Percentiles rank a stretch among this genome's conserved stretches.
Conservation (phyloP, 2,797 vertebrate species). For the Poecile montanus region DNA sequence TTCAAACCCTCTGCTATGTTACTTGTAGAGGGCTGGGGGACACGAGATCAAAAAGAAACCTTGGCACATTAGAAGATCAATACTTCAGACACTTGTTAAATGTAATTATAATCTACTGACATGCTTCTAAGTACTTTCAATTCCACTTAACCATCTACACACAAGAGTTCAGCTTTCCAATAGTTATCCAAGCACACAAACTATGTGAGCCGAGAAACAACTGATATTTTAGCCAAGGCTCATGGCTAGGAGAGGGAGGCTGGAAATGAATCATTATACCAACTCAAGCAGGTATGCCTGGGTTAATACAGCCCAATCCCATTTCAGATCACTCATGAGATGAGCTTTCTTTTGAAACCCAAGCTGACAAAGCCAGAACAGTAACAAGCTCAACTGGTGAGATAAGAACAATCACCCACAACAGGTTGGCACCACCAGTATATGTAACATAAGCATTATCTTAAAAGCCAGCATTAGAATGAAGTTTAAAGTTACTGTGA, state of each 20-base stretch:
- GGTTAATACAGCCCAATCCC: not conserved
- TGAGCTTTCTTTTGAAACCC: constrained; percentile 9
- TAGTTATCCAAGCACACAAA: not conserved
- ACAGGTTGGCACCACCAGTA: not conserved
- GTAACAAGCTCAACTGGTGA: not conserved
- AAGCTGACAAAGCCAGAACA: constrained; percentile 25
- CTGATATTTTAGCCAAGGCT: not conserved
- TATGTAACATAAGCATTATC: not conserved
- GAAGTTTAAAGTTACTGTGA: not conserved
- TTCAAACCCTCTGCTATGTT: not conserved
- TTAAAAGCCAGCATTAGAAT: not conserved
- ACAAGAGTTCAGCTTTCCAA: not conserved
- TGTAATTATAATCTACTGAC: not conserved
- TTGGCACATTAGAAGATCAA: not conserved
- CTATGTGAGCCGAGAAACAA: not conserved
- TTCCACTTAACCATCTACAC: not conserved
- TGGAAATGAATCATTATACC: constrained; percentile 7
- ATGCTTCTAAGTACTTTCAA: not conserved
- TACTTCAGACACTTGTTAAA: not conserved
- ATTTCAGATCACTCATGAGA: not conserved
- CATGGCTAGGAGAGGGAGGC: not conserved
- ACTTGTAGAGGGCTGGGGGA: not conserved
- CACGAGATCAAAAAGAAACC: not conserved
- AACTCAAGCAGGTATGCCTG: not conserved
- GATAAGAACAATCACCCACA: not conserved